A percentile compares a stretch with the other conserved stretches of the same genome.
Conservation (phyloP, 2,113 vertebrate genomes). For the Herpetotheres cachinnans region DNA sequence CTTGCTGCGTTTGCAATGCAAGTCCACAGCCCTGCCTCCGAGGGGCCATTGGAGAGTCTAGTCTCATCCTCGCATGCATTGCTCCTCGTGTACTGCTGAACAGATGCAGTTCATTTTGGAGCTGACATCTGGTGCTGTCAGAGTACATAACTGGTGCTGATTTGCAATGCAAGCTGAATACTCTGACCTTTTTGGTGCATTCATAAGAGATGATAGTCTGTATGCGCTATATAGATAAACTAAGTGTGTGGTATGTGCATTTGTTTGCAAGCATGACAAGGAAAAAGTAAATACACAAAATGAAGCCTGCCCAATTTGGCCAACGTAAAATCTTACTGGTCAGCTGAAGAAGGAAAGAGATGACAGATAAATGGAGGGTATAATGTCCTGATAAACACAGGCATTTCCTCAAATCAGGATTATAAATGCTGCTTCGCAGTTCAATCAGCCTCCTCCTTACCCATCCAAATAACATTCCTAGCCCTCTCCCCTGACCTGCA, state of each 20-base stretch:
- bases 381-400: background rate
- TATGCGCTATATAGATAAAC: background rate
- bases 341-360: background rate
- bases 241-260: background rate
- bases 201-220: background rate
- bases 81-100: background rate
- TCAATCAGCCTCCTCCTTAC: background rate
- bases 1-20: background rate
- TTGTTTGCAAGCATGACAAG: background rate
- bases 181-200: slow-evolving; percentile 11
- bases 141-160: slow-evolving; percentile 51
- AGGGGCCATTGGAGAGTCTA: background rate
- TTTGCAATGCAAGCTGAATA: slow-evolving; percentile 51
- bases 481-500: too few relatives aligned
- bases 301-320: background rate
- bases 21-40: background rate
- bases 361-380: background rate
- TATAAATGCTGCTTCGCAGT: background rate
- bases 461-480: background rate
- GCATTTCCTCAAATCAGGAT: background rate
- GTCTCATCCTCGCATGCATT: background rate
- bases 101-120: slow-evolving; percentile 56
- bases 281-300: background rate
- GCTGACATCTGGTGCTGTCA: slow-evolving; percentile 66
- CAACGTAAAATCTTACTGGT: background rate